Evolutionary conservation across 2,113 vertebrate species (phyloP), one percentile per base, ranked within the genome.

Genomic region (Amazona vittata): DNA sequence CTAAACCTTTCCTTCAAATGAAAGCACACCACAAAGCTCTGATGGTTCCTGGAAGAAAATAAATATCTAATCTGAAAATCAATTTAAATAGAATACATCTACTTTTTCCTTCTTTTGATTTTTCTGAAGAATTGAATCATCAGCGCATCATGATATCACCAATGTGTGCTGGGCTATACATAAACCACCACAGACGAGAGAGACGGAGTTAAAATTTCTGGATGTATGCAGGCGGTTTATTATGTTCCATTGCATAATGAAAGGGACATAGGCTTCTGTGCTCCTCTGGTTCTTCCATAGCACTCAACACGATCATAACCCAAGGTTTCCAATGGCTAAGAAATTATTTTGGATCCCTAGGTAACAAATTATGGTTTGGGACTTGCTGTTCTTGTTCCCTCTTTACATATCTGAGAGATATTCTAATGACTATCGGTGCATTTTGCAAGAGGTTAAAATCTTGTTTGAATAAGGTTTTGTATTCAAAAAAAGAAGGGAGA

Each of bases 201-300:
- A 75, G 8, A 50, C 0, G 0, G 13, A 59, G 43, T 11, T 69
- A 67, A 62, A 44, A 25, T n/a, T 39, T 41, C 10, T n/a, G 37
- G 4, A 16, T 14, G 43, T 26, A 24, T 15, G 31, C 41, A 67
- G 62, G n/a, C 28, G 11, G 49, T 64, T 83, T 43, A 69, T 15
- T 26, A 62, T 20, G 15, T 62, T 67, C 50, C 35, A 57, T 0
- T 28, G 47, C 10, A 47, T 5, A 16, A 90, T 43, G 25, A 71
- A 62, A 84, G 16, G n/a, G 13, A 31, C 29, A 65, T 1, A 10
- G 63, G 37, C 3, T 64, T 69, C 44, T 53, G 0, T 31, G 9
- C 19, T n/a, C 37, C 28, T 60, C 80, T n/a, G 28, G 9, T 26
- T 49, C 24, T 55, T 92, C 25, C 57, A 35, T 19, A 68, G 43